Evolutionary conservation across 2,113 vertebrate genomes (phyloP), one percentile per base, ranked within the genome.

Genomic region (Oreochromis spilurus): DNA sequence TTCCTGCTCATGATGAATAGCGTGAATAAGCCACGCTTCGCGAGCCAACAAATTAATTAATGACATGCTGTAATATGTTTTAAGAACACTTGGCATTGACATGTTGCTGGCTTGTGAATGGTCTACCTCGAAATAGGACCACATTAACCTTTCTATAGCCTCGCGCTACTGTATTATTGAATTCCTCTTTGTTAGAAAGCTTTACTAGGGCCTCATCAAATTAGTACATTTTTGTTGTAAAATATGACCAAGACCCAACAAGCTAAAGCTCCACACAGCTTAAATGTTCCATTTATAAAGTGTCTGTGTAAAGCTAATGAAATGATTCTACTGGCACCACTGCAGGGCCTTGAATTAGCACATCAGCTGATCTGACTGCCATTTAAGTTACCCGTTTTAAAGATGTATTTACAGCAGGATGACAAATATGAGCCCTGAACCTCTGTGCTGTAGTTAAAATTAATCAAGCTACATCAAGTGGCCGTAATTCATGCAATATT

Each of bases 41-140:
- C 40, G 83, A 92, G 94, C 93, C 90, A 92, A 90, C 93, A 87
- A 87, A 95, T 94, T 90, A 95, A 95, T 95, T 93, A 95, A 93
- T 90, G 65, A 82, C 85, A 57, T 60, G 85, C 82, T 40, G 9
- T 93, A 92, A 92, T 93, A 83, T 92, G 86, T 92, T 92, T 92
- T 88, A 93, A 94, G 87, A 89, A 91, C 87, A 88, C 84, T 95
- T 95, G 92, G 94, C 90, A 88, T 85, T 79, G 87, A 88, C 88
- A 87, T 79, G 84, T 86, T 77, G 87, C 45, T 13, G 82, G 88
- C 91, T 93, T 75, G 65, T 88, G 91, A 93, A 87, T 78, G 86
- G 65, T 89, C 92, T 87, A 81, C 81, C 82, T 93, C 65, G 38
- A 92, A 85, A 90, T 81, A 77, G 5, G 8, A 67, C 21, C 40